Evolutionary conservation across 2,797 vertebrate genomes (phyloP), one percentile per base, ranked within the genome.

Genomic region (Cephalopachus bancanus): DNA sequence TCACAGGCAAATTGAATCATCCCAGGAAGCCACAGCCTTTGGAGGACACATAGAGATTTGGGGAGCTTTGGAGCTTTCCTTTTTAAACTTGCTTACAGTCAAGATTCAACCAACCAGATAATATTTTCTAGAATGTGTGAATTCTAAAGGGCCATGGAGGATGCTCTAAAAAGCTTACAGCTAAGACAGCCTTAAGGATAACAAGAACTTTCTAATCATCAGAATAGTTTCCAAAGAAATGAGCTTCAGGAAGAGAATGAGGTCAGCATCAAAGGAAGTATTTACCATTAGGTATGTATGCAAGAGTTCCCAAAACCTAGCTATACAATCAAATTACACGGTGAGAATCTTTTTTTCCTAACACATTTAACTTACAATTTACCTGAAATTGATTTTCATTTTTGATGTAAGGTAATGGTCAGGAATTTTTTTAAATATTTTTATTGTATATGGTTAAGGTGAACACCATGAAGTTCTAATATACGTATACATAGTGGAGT

Each of bases 1-100:
- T 49, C 84, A 33, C 53, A 88, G 79, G 60, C 88, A 92, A 95
- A 98, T 89, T 92, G 90, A 97, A 84, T 87, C 97, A 76, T 98
- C 97, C 37, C 17, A 83, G 10, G 22, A 65, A 95, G 16, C 5
- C 57, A 67, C 9, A 10, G 74, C 51, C 28, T 69, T 67, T 37
- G 57, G 80, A 9, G 80, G 37, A 80, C 24, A 37, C 26, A 3
- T 14, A 71, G 51, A 26, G 33, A 3, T 71, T 14, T 96, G 95
- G 83, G 95, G 91, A 94, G 96, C 88, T 89, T 93, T 96, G 87
- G 79, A 93, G 89, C 44, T 78, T 95, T 86, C 15, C 57, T 83
- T 83, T 26, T 11, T 33, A 94, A 78, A 80, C 1, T 76, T 94
- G 17, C 20, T 33, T 24, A n/a, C 7, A 6, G 69, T 79, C 59